A percentile compares a stretch with the other conserved stretches of the same genome.
phyloP scores from a whole-genome alignment of 2,113 vertebrate genomes.

The Mormyrus lacerda region DNA sequence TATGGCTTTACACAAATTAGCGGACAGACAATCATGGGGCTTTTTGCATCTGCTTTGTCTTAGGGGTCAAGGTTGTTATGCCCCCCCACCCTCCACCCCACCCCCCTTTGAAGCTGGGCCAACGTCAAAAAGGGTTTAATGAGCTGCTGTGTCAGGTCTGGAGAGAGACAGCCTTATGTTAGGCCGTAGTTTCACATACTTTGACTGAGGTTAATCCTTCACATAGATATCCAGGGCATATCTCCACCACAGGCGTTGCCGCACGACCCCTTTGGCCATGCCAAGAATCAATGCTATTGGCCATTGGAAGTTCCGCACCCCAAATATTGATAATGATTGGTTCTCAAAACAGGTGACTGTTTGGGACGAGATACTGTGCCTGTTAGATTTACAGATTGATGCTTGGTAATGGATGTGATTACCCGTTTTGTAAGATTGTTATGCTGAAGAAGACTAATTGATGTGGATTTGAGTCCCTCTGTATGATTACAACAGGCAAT shows the following conservation, averaged over 20 bases:
- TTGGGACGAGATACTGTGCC: too few species aligned
- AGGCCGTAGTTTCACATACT: background rate
- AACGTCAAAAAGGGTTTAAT: conserved; percentile 4
- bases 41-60: conserved; percentile 38
- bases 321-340: background rate
- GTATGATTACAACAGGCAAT: conserved; percentile 6
- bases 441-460: conserved; percentile 7
- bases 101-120: background rate
- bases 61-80: conserved; percentile 58
- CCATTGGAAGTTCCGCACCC: background rate
- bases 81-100: conserved; percentile 22
- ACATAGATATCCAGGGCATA: background rate
- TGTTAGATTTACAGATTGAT: background rate
- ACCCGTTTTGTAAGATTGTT: background rate
- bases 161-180: background rate
- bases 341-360: background rate
- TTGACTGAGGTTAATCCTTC: background rate
- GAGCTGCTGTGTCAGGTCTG: conserved; percentile 7
- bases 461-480: conserved; percentile 11
- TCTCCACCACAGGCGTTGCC: background rate
- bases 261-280: background rate
- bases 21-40: conserved; percentile 13
- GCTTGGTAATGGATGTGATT: background rate
- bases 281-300: background rate
- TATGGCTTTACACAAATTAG: conserved; percentile 17